Percentiles rank a stretch among this genome's conserved stretches.
phyloP scores from a whole-genome alignment of 2,113 vertebrate genomes.

The Felis chaus region DNA sequence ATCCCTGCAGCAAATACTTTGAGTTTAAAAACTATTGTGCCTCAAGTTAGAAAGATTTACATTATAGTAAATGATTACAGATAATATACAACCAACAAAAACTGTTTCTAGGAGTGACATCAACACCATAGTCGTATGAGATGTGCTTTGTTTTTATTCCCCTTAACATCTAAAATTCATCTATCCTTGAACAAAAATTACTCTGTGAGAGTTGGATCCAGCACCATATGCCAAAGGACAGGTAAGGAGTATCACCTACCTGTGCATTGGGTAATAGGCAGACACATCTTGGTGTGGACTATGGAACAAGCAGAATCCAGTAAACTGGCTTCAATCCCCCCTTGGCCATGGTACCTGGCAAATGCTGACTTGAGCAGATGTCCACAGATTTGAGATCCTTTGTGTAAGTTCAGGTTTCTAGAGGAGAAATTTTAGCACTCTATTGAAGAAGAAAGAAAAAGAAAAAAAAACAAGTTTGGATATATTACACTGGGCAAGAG shows the following conservation, averaged over 20 bases:
- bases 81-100: not conserved
- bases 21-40: not conserved
- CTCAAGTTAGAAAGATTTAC: not conserved
- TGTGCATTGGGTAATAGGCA: not conserved
- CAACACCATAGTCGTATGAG: not conserved
- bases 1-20: not conserved
- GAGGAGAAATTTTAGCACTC: not conserved
- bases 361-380: not conserved
- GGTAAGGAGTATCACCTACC: not conserved
- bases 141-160: not conserved
- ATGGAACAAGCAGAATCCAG: not conserved
- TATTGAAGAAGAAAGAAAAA: not conserved
- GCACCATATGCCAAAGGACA: not conserved
- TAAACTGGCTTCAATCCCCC: not conserved
- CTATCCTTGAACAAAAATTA: not conserved
- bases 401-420: not conserved
- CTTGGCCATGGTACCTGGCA: not conserved
- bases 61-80: not conserved
- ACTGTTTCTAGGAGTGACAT: not conserved
- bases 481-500: not conserved
- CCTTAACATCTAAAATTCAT: not conserved
- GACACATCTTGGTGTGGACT: not conserved
- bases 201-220: not conserved
- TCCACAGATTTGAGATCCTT: not conserved
- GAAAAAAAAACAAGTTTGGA: not conserved